phyloP scores from a whole-genome alignment of 2,113 vertebrate genomes.

The Chroicocephalus ridibundus region DNA sequence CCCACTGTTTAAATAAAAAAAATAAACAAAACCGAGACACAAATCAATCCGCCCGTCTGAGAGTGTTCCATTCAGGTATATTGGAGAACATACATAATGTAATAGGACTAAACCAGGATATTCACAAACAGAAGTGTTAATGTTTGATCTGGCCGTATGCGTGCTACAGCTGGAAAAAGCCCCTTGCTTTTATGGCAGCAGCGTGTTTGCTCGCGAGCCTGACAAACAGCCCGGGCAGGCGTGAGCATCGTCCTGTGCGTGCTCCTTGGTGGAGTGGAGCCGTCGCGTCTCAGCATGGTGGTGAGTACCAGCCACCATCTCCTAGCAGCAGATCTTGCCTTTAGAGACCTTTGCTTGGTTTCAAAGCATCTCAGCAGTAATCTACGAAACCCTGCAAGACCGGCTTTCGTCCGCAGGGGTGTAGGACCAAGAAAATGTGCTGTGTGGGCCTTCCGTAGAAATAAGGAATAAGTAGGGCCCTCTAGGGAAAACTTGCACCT shows the following conservation, averaged over 20 bases:
- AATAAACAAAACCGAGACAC: neutral
- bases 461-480: neutral
- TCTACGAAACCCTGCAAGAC: neutral
- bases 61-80: neutral
- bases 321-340: neutral
- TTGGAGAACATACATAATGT: neutral
- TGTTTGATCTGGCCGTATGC: neutral
- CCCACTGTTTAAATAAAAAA: neutral
- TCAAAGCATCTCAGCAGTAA: neutral
- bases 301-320: neutral
- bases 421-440: neutral
- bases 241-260: fast-evolving
- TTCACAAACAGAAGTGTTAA: neutral
- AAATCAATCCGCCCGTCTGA: neutral
- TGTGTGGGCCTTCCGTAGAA: fast-evolving
- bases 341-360: neutral
- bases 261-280: fast-evolving
- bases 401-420: neutral
- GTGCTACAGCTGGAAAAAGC: neutral
- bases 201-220: neutral
- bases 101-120: neutral
- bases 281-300: fast-evolving
- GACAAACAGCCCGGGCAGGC: neutral
- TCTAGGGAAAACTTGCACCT: neutral
- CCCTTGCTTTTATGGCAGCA: neutral